Percentiles rank a stretch among this genome's conserved stretches.
phyloP scores from a whole-genome alignment of 2,113 vertebrate species.

The Blennius ocellaris region DNA sequence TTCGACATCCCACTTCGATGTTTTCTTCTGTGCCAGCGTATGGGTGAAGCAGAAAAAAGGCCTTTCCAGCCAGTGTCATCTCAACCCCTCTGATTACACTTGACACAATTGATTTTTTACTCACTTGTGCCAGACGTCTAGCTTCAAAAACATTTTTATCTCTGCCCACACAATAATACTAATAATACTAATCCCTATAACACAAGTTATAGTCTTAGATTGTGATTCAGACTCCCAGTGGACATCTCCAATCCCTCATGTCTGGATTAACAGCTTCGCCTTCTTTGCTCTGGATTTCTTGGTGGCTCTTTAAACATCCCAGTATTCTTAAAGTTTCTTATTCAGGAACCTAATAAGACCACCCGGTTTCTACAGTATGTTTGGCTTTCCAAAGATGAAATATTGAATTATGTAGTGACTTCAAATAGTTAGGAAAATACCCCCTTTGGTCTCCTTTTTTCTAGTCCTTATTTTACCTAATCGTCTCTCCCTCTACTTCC shows the following conservation, averaged over 20 bases:
- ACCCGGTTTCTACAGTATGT: not conserved
- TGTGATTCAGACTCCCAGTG: conserved; percentile 9
- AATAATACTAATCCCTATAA: conserved; percentile 22
- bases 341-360: conserved; percentile 19
- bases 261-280: conserved; percentile 30
- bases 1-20: not conserved
- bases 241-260: conserved; percentile 31
- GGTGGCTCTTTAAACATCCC: conserved; percentile 21
- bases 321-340: conserved; percentile 23
- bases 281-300: conserved; percentile 44
- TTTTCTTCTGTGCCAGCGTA: conserved; percentile 39
- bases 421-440: conserved; percentile 7
- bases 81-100: not conserved
- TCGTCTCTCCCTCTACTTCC: not conserved
- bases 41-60: conserved; percentile 35
- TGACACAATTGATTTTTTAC: conserved; percentile 3
- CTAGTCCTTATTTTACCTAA: not conserved
- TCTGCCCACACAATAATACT: conserved; percentile 7
- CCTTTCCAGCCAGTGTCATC: conserved; percentile 3
- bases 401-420: conserved; percentile 22
- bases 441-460: not conserved
- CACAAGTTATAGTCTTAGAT: conserved; percentile 18
- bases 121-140: conserved; percentile 3
- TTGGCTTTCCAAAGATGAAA: conserved; percentile 17
- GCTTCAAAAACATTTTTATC: conserved; percentile 25